phyloP scores from a whole-genome alignment of 1,140 invertebrate genomes.

The Ceratosolen fusciceps region DNA sequence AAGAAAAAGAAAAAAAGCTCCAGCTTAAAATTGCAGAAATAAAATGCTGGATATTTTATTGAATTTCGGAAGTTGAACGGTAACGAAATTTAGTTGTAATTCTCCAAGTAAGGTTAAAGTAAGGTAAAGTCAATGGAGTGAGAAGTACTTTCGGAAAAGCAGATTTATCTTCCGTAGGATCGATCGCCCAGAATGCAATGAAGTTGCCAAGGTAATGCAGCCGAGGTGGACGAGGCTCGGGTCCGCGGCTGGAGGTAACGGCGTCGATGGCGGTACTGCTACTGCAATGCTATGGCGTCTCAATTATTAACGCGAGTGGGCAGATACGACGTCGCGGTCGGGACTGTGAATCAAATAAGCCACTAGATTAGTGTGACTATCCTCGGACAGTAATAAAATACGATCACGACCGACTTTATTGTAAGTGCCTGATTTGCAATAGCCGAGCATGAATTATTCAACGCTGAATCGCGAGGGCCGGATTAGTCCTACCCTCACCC shows the following conservation, averaged over 20 bases:
- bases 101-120: too few relatives aligned
- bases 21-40: too few relatives aligned
- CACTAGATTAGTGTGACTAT: conserved; percentile 21
- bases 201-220: not conserved
- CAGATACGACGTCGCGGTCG: not conserved
- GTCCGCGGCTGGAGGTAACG: too few relatives aligned
- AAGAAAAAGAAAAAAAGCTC: too few relatives aligned
- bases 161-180: not conserved
- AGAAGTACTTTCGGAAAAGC: not conserved
- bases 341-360: conserved; percentile 8
- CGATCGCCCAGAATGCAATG: not conserved
- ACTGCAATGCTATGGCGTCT: not conserved
- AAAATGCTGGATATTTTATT: too few relatives aligned
- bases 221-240: too few relatives aligned
- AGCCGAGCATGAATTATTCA: conserved; percentile 22
- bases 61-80: too few relatives aligned
- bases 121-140: too few relatives aligned
- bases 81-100: too few relatives aligned
- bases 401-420: conserved; percentile 5
- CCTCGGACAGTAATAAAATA: conserved; percentile 8
- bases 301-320: conserved; percentile 9
- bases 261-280: too few relatives aligned
- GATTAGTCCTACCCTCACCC: not conserved
- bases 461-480: not conserved
- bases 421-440: not conserved